These are phyloP conservation scores for Agrilus planipennis DNA, from an alignment of 1,140 invertebrate species.

Conservation along the genomic window DNA sequence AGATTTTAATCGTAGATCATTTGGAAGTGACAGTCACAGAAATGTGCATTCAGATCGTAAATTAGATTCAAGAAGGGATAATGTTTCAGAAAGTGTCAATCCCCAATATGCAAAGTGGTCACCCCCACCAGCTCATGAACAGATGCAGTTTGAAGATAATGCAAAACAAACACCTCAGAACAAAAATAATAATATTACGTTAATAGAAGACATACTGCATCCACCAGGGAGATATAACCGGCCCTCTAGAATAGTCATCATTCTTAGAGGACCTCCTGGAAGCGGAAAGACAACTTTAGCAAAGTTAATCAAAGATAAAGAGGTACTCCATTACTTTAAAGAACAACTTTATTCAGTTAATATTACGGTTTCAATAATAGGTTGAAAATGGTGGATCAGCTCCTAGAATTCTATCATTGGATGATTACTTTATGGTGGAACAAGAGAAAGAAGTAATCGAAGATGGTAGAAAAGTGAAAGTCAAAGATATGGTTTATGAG, in stretches of 20 bases:
- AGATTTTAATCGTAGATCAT: no score
- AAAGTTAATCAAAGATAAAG: conserved; percentile 71
- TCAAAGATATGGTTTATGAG: conserved; percentile 75
- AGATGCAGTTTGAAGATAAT: no score
- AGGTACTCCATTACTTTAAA: conserved; percentile 26
- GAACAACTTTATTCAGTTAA: neutral
- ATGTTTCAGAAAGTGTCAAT: no score
- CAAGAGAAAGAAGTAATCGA: conserved; percentile 65
- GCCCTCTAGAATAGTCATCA: conserved; percentile 75
- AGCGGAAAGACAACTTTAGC: conserved; percentile 82
- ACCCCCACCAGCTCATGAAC: no score
- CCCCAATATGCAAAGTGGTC: no score
- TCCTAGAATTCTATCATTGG: conserved; percentile 81
- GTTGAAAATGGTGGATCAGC: conserved; percentile 66
- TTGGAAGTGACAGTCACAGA: neutral
- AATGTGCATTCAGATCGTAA: neutral
- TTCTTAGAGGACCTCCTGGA: conserved; percentile 80
- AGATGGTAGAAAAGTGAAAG: conserved; percentile 60
- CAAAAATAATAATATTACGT: conserved; percentile 34
- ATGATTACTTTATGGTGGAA: conserved; percentile 94
- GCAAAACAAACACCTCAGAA: no score
- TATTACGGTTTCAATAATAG: conserved; percentile 31
- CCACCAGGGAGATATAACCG: conserved; percentile 59
- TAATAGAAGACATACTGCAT: conserved; percentile 74
- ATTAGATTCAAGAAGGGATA: neutral